Percentiles rank a stretch among this genome's conserved stretches.
Evolutionary conservation across 2,888 invertebrate genomes (phyloP).

Genomic region (Atrina japonica): DNA sequence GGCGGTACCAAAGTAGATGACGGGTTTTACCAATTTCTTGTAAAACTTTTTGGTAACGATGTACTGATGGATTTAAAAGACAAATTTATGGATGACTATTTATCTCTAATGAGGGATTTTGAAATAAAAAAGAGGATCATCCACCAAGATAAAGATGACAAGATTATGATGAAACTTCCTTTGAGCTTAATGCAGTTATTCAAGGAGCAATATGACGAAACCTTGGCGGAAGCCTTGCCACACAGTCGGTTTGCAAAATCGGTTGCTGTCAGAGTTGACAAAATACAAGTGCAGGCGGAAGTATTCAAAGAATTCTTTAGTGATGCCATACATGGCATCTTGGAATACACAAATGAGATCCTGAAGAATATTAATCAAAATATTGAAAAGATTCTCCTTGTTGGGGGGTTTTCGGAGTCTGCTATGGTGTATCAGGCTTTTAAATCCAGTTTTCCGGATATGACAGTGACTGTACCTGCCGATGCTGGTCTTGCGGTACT

Average conservation of each 20-base stretch:
- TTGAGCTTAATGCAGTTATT: conserved; percentile 20
- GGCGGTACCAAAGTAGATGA: conserved; percentile 32
- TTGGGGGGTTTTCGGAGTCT: conserved; percentile 36
- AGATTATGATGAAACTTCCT: conserved; percentile 28
- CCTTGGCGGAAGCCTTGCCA: conserved; percentile 12
- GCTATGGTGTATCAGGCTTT: conserved; percentile 19
- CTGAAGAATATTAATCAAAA: conserved; percentile 8
- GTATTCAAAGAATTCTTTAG: conserved; percentile 33
- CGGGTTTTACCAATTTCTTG: conserved; percentile 29
- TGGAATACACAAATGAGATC: conserved; percentile 14
- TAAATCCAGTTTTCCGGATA: conserved; percentile 9
- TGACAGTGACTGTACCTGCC: conserved; percentile 13
- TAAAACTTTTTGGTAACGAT: conserved; percentile 31
- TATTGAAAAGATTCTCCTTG: conserved; percentile 24
- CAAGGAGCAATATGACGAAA: conserved; percentile 14
- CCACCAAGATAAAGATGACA: conserved; percentile 11
- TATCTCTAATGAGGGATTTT: conserved; percentile 25
- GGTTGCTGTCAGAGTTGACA: conserved; percentile 20
- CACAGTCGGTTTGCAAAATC: conserved; percentile 11
- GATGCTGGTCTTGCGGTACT: conserved; percentile 32
- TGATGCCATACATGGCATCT: conserved; percentile 21
- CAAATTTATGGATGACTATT: conserved; percentile 31
- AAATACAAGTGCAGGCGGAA: conserved; percentile 14
- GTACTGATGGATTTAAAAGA: conserved; percentile 17
- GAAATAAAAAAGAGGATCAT: conserved; percentile 39